Evolutionary conservation across 2,888 invertebrate genomes (phyloP), one percentile per base, ranked within the genome.

Genomic region (Drosophila conformis): DNA sequence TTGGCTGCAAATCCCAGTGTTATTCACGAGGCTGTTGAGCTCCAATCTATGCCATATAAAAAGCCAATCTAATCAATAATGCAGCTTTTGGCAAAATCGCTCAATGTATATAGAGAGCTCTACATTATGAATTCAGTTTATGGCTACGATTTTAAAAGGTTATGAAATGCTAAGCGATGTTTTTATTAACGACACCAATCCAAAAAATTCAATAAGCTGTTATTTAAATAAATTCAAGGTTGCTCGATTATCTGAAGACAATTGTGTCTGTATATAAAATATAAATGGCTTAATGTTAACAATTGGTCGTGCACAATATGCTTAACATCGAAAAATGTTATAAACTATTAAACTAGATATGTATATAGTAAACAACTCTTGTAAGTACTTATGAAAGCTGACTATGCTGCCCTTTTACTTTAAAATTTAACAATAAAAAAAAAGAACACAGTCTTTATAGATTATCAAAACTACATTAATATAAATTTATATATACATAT

Each of bases 31-130:
- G 53, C 27, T 52, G 52, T 46, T 35, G 35, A 33, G 40, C 33
- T 58, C 33, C 70, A 79, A 70, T 80, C 70, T 40, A 56, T 35
- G 29, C 40, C 65, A 68, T 62, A 78, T 68, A 69, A 79, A 18
- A 49, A 13, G 15, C 15, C 60, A 78, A 78, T 78, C 80, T 78
- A 42, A 78, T 78, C 78, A 31, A 25, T 58, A 56, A 64, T 74
- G 60, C 59, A 70, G 62, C 54, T 78, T 40, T 56, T 40, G n/a
- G 40, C 25, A 7, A 46, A 21, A 15, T 21, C 46, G 4, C 13
- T 35, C 29, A 11, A 56, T 46, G 27, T 36, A 36, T 36, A 54
- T 33, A 3, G 31, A 21, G n/a, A n/a, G 13, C 10, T 36, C 11
- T n/a, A 56, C 27, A 11, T 38, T 8, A 52, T 21, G 21, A 21